A percentile compares a stretch with the other conserved stretches of the same genome.
Conservation (phyloP, 2,797 vertebrate genomes). For the Balearica regulorum region DNA sequence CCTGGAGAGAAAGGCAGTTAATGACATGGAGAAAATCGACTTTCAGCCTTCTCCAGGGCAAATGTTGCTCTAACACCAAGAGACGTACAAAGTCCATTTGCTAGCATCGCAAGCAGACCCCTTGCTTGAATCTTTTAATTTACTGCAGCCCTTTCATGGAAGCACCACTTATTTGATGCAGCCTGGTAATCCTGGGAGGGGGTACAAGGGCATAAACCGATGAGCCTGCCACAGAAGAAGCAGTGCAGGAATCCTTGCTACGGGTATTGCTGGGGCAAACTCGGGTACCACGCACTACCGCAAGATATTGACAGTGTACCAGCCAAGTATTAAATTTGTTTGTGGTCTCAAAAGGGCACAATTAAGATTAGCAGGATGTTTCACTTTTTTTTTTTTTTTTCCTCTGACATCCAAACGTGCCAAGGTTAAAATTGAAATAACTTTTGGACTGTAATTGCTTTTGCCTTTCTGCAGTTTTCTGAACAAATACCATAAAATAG, state of each 20-base stretch:
- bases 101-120: background rate
- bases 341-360: background rate
- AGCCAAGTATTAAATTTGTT: background rate
- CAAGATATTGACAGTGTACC: background rate
- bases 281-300: fast-evolving
- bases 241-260: background rate
- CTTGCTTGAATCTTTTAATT: background rate
- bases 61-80: background rate
- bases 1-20: background rate
- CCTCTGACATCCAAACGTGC: background rate
- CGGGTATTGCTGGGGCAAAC: background rate
- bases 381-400: background rate
- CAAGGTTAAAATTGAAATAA: background rate
- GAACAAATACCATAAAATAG: background rate
- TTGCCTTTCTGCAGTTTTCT: background rate
- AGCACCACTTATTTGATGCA: background rate
- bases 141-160: background rate
- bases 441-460: background rate
- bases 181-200: background rate
- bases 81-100: fast-evolving
- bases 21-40: background rate
- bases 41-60: background rate
- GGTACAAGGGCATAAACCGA: background rate
- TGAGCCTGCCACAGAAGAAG: background rate
- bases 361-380: background rate